These are phyloP conservation scores for Alethe castanea DNA, from an alignment of 2,113 vertebrate species.

Conservation along the genomic window DNA sequence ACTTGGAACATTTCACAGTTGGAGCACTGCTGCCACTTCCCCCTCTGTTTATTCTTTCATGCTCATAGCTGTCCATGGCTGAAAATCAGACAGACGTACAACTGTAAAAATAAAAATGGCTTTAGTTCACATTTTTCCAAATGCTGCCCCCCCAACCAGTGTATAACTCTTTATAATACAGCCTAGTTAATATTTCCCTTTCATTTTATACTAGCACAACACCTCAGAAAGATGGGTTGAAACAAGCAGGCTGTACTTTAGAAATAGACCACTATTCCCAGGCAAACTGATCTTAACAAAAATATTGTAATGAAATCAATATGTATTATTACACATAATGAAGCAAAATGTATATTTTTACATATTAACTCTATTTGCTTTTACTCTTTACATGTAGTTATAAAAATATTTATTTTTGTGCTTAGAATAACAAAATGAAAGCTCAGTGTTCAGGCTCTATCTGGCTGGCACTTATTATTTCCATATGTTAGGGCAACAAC, in stretches of 20 bases:
- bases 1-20: not conserved
- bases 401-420: slow-evolving; percentile 68
- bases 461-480: slow-evolving; percentile 61
- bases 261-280: slow-evolving; percentile 3
- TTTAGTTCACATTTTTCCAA: slow-evolving; percentile 5
- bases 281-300: slow-evolving; percentile 34
- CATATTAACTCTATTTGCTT: slow-evolving; percentile 64
- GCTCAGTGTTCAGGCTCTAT: slow-evolving; percentile 45
- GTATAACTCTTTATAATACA: not conserved
- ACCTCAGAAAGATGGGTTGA: not conserved
- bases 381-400: slow-evolving; percentile 51
- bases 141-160: not conserved
- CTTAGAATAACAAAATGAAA: slow-evolving; percentile 63
- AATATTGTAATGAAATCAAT: slow-evolving; percentile 48
- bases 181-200: not conserved
- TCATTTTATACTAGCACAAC: not conserved
- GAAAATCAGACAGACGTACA: not conserved
- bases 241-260: not conserved
- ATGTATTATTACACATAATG: slow-evolving; percentile 62
- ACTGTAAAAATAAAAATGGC: not conserved
- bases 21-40: not conserved
- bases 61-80: not conserved
- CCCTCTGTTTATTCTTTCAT: not conserved
- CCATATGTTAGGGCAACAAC: slow-evolving; percentile 63
- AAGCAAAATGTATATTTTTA: slow-evolving; percentile 64